Percentiles rank a stretch among this genome's conserved stretches.
Conservation (phyloP, 2,888 invertebrate species). For the Galerucella calmariensis region DNA sequence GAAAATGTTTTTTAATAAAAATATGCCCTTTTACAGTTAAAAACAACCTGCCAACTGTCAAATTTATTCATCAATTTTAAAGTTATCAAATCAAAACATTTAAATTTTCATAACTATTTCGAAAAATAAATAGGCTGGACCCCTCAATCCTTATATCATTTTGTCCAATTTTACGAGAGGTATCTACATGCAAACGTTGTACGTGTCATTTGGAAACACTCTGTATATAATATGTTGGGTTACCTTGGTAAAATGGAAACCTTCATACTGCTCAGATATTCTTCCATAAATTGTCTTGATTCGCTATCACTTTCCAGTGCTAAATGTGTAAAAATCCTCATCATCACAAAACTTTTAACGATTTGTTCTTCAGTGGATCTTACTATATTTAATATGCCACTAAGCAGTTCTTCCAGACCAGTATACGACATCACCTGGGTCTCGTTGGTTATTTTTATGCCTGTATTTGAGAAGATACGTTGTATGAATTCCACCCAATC, state of each 20-base stretch:
- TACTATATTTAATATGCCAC: conserved; percentile 59
- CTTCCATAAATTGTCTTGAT: conserved; percentile 57
- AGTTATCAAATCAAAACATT: too few relatives aligned
- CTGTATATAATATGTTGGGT: neutral
- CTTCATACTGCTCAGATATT: conserved; percentile 54
- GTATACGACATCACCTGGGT: conserved; percentile 49
- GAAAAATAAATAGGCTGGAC: too few relatives aligned
- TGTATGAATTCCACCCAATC: conserved; percentile 62
- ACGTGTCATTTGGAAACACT: too few relatives aligned
- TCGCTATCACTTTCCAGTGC: conserved; percentile 59
- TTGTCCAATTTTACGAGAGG: too few relatives aligned
- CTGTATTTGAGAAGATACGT: conserved; percentile 54
- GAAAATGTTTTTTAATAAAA: too few relatives aligned
- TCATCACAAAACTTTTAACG: conserved; percentile 60
- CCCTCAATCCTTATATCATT: too few relatives aligned
- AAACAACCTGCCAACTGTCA: too few relatives aligned
- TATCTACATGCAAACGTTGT: too few relatives aligned
- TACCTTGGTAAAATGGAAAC: conserved; percentile 52
- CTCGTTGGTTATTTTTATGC: conserved; percentile 52
- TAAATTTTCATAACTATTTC: too few relatives aligned
- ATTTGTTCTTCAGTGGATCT: conserved; percentile 53
- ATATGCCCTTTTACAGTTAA: too few relatives aligned
- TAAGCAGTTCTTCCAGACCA: conserved; percentile 45
- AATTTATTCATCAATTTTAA: too few relatives aligned
- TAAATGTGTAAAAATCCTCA: conserved; percentile 58